Conservation (phyloP, 1,140 invertebrate genomes). For the Neotoxoptera formosana region DNA sequence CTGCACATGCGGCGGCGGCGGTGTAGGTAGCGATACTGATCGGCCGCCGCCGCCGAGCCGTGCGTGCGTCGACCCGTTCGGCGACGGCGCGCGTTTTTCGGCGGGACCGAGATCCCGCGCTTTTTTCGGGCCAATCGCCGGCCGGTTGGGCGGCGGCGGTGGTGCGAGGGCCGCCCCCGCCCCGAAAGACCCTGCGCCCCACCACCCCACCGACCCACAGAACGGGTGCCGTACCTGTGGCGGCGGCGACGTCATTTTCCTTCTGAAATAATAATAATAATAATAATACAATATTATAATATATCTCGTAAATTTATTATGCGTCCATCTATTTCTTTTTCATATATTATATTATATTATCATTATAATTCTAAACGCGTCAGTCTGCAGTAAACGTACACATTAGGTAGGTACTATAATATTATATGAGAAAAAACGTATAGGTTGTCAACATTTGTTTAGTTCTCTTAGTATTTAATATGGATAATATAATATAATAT, state of each 20-base stretch:
- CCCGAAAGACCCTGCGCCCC: slow-evolving; percentile 40
- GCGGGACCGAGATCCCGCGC: slow-evolving; percentile 43
- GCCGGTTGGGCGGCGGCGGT: slow-evolving; percentile 39
- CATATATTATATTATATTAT: no score
- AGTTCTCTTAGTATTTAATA: no score
- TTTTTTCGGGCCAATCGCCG: slow-evolving; percentile 55
- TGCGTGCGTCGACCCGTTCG: not conserved
- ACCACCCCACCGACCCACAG: not conserved
- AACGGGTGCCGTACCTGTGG: not conserved
- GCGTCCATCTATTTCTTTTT: no score
- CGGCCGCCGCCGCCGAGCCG: not conserved
- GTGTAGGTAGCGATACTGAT: not conserved
- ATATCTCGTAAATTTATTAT: not conserved
- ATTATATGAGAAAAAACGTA: no score
- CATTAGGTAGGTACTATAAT: no score
- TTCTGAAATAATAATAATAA: not conserved
- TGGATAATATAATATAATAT: no score
- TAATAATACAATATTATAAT: not conserved
- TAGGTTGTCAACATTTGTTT: no score
- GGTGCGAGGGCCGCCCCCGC: slow-evolving; percentile 41
- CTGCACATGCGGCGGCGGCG: not conserved
- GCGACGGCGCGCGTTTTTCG: slow-evolving; percentile 40
- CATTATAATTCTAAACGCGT: no score
- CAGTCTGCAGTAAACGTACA: no score
- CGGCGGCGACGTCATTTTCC: not conserved